These are phyloP conservation scores for Cephalopachus bancanus DNA, from an alignment of 2,797 vertebrate genomes.

Conservation along the genomic window DNA sequence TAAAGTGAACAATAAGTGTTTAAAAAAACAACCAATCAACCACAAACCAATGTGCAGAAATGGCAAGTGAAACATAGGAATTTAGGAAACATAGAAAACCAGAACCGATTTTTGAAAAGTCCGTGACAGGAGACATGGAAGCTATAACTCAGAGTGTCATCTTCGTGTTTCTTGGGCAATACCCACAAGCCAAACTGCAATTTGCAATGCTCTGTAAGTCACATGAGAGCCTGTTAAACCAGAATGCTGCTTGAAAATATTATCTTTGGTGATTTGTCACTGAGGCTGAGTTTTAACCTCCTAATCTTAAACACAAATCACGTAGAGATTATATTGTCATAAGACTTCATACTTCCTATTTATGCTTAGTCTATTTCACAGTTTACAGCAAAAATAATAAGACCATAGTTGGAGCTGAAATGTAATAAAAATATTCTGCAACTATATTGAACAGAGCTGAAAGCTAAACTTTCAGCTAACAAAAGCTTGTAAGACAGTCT, in stretches of 20 bases:
- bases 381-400: constrained; percentile 19
- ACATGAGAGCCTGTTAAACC: constrained; percentile 18
- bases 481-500: background rate
- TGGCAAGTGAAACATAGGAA: constrained; percentile 40
- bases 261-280: background rate
- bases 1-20: constrained; percentile 52
- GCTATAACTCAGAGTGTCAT: background rate
- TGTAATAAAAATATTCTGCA: background rate
- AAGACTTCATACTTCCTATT: background rate
- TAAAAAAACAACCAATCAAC: background rate
- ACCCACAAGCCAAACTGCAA: background rate
- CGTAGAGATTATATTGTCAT: background rate
- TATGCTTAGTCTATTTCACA: constrained; percentile 25
- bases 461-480: background rate
- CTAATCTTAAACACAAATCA: constrained; percentile 25
- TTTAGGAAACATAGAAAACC: constrained; percentile 44
- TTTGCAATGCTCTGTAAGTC: background rate
- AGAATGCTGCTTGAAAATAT: constrained; percentile 17
- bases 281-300: constrained; percentile 23
- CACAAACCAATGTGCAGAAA: constrained; percentile 36
- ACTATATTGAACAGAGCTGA: constrained; percentile 16
- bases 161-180: background rate
- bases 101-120: constrained; percentile 34
- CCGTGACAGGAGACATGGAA: background rate
- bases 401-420: background rate